Evolutionary conservation across 2,797 vertebrate species (phyloP).

Genomic region (Microchirus variegatus): DNA sequence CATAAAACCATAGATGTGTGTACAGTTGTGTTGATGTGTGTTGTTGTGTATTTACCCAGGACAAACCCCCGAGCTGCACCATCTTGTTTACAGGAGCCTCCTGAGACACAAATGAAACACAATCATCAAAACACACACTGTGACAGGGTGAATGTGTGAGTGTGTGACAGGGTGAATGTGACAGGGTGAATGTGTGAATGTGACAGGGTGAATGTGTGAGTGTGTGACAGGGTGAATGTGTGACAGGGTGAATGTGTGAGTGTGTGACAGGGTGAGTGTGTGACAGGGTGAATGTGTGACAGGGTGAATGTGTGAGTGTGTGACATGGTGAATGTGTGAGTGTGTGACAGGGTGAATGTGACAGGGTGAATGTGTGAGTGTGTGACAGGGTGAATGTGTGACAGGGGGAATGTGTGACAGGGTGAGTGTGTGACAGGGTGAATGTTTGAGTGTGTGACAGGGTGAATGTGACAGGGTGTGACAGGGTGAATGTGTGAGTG

Average conservation of each 20-base stretch:
- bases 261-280: too few species aligned
- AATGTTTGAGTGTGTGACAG: too few species aligned
- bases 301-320: too few species aligned
- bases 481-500: constrained; percentile 15
- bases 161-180: too few species aligned
- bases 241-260: not conserved
- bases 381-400: too few species aligned
- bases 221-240: constrained; percentile 2
- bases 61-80: constrained; percentile 84
- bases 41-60: constrained; percentile 82
- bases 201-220: constrained; percentile 9
- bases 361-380: too few species aligned
- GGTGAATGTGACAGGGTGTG: too few species aligned
- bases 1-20: constrained; percentile 19
- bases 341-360: too few species aligned
- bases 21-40: constrained; percentile 27
- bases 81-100: constrained; percentile 85
- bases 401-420: too few species aligned
- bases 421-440: not conserved
- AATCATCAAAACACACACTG: constrained; percentile 55
- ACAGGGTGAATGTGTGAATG: too few species aligned
- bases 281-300: too few species aligned
- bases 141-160: not conserved
- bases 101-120: constrained; percentile 83
- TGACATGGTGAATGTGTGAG: too few species aligned